Evolutionary conservation across 1,140 invertebrate genomes (phyloP), one percentile per base, ranked within the genome.

Genomic region (Drosophila nikananu): DNA sequence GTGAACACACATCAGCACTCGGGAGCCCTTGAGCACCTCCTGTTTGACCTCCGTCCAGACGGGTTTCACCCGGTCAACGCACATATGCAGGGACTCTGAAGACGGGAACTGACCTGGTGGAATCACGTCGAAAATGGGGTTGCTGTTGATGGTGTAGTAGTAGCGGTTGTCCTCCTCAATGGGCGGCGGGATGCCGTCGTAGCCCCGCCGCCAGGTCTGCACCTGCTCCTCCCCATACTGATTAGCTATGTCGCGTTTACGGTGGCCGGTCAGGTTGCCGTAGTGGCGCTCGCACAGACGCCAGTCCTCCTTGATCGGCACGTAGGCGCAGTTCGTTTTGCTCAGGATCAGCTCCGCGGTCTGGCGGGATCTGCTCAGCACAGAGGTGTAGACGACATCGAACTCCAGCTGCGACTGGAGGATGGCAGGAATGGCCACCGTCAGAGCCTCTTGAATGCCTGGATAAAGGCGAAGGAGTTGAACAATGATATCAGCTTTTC

Each of bases 271-370:
- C 10, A 97, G 93, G 58, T 94, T 95, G 13, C 96, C 96, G 84
- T 97, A 97, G 91, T 97, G 96, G 35, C 96, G 93, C 77, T 97
- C 96, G 84, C 96, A 96, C 3, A 97, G 92, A 48, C 95, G 93
- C 96, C 96, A 97, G 39, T 95, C 94, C 76, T 94, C 93, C 7
- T 93, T 66, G 6, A 95, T 93, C 0, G 95, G 94, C 35, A 96
- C 91, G 92, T 94, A 94, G 17, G 78, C 49, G 48, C 93, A 92
- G 67, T 95, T 94, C 42, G 96, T 89, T 67, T 94, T 94, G 61
- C 95, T 92, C 54, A 96, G 93, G 55, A 97, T 94, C 12, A 94
- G 78, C n/a, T 94, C 94, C 37, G 96, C 84, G 0, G 96, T 96
- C 72, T 95, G 94, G 37, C 95, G 93, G 3, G 96, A 96, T 71